Evolutionary conservation across 2,113 vertebrate species (phyloP).

Genomic region (Candoia aspera): DNA sequence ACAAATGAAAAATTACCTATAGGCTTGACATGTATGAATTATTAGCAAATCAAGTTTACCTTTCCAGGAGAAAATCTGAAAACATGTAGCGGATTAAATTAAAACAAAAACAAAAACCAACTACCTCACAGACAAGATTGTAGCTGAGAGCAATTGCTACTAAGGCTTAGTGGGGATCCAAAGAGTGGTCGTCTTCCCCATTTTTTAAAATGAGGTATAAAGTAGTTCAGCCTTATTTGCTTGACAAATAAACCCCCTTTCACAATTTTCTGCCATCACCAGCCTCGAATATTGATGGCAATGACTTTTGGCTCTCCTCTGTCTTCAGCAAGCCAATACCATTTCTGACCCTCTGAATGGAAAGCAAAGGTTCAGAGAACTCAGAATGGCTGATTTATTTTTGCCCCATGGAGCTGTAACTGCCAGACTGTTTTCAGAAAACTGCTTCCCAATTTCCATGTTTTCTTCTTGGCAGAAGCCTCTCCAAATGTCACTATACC

Average conservation of each 20-base stretch:
- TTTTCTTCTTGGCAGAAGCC: slow-evolving; percentile 9
- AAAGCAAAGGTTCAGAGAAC: background rate
- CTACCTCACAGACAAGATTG: background rate
- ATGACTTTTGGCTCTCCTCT: slow-evolving; percentile 29
- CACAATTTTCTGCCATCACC: slow-evolving; percentile 12
- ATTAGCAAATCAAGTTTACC: slow-evolving; percentile 30
- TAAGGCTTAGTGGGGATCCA: background rate
- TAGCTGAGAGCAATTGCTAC: background rate
- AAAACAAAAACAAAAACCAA: slow-evolving; percentile 6
- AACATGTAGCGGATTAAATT: background rate
- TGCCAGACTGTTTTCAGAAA: background rate
- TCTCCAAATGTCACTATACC: slow-evolving; percentile 21
- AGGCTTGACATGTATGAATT: background rate
- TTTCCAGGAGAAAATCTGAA: slow-evolving; percentile 1
- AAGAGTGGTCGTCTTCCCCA: background rate
- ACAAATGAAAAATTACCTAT: slow-evolving; percentile 4
- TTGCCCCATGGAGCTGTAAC: background rate
- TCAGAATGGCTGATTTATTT: slow-evolving; percentile 14
- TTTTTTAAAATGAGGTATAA: background rate
- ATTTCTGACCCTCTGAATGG: slow-evolving; percentile 33
- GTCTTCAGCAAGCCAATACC: slow-evolving; percentile 12
- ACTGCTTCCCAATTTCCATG: slow-evolving; percentile 22
- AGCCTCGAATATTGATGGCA: slow-evolving; percentile 20
- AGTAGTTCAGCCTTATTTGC: background rate
- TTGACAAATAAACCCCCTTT: slow-evolving; percentile 18